Evolutionary conservation across 2,888 invertebrate species (phyloP), one percentile per base, ranked within the genome.

Genomic region (Drosophila affinis): DNA sequence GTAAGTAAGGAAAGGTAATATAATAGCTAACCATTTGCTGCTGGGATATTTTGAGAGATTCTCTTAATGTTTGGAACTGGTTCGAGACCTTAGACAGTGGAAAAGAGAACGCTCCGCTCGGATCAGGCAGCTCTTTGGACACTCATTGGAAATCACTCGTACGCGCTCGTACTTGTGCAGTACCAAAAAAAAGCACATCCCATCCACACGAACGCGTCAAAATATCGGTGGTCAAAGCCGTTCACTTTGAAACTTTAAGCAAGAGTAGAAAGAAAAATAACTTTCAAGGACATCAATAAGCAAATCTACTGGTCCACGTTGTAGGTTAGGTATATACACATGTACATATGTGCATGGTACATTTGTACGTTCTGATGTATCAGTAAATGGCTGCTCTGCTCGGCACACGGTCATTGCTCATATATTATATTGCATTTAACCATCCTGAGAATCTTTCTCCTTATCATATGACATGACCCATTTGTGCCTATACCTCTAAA

Each of bases 221-320:
- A 45, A 59, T 59, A 59, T 59, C 51, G 39, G 59, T 39, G 59
- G 59, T 53, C 47, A 61, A 39, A 27, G 18, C 24, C 39, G 39
- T 39, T 39, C 12, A 60, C 39, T 39, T 63, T 47, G 46, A 68
- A 69, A 59, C 46, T 62, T 18, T 54, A 44, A 18, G 9, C 14
- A 34, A 18, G 32, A 34, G 48, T 24, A 24, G 10, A 61, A 52
- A 56, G n/a, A 46, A 54, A 47, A 62, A 39, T 39, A n/a, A 60
- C 60, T 53, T 75, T 53, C 62, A 62, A 55, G 70, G 58, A 58
- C 53, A 58, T 51, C 58, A 21, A 39, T 58, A 54, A 32, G 32
- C 24, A 21, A 55, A 39, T 27, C 49, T 18, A 24, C 53, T 32
- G 34, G 39, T 12, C 17, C 27, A 21, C 17, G 45, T 46, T 51